A percentile compares a stretch with the other conserved stretches of the same genome.
phyloP scores from a whole-genome alignment of 2,113 vertebrate species.

The Phalacrocorax aristotelis region DNA sequence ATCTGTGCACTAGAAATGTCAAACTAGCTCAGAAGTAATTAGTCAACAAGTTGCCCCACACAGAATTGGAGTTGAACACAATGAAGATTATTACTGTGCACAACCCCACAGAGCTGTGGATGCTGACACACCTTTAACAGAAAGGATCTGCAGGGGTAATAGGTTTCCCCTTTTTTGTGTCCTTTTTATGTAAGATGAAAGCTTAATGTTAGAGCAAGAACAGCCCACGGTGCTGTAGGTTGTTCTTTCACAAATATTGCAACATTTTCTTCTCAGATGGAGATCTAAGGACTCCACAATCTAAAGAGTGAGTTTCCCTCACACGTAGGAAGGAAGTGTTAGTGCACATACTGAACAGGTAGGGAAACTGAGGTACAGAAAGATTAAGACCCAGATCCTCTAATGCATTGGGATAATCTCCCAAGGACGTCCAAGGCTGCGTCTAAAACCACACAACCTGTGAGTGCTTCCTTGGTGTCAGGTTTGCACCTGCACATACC shows the following conservation, averaged over 20 bases:
- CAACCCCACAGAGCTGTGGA: neutral
- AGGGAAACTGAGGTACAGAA: neutral
- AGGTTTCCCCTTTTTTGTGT: neutral
- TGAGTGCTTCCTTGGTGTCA: neutral
- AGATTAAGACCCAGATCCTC: neutral
- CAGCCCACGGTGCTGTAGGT: neutral
- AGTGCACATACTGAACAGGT: neutral
- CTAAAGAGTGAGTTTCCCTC: neutral
- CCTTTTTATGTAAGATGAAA: neutral
- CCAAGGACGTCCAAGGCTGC: neutral
- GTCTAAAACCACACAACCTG: neutral
- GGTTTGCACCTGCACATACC: neutral
- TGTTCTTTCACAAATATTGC: neutral
- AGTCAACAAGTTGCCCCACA: neutral
- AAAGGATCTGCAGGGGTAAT: neutral
- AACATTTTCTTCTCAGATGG: neutral
- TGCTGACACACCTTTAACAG: neutral
- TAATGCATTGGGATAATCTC: neutral
- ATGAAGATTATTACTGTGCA: neutral
- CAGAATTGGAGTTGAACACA: neutral
- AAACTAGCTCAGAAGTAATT: neutral
- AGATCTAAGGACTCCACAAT: neutral
- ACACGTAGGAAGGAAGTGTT: neutral
- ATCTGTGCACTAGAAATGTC: neutral
- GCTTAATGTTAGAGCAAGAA: neutral